A percentile compares a stretch with the other conserved stretches of the same genome.
Conservation (phyloP, 2,797 vertebrate genomes). For the Helostoma temminkii region DNA sequence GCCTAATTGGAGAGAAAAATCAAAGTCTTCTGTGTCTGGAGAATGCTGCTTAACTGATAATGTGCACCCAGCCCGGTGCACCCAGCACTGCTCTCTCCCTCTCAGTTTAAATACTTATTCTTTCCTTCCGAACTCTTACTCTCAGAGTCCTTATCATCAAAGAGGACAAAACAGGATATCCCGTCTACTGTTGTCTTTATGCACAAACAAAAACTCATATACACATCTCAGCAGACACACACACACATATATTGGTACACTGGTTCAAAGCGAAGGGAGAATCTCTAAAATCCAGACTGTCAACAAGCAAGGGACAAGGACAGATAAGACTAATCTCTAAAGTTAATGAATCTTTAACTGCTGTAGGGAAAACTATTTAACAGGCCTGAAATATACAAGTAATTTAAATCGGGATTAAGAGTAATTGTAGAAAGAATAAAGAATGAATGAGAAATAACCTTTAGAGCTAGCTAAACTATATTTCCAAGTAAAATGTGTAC, state of each 20-base stretch:
- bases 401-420: conserved; percentile 48
- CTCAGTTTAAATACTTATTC: conserved; percentile 45
- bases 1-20: conserved; percentile 80
- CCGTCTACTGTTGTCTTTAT: conserved; percentile 56
- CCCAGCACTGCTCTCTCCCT: conserved; percentile 21
- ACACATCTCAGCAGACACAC: conserved; percentile 12
- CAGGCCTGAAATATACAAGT: conserved; percentile 24
- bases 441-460: rapidly evolving
- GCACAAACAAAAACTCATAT: conserved; percentile 31
- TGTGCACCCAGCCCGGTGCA: conserved; percentile 48
- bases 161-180: conserved; percentile 78
- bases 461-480: neutral
- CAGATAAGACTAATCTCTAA: conserved; percentile 67
- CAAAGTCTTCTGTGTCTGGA: conserved; percentile 78
- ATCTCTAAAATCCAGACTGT: conserved; percentile 41
- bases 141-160: conserved; percentile 67
- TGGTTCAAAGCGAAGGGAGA: conserved; percentile 20
- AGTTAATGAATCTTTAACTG: conserved; percentile 67
- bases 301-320: conserved; percentile 48
- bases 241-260: conserved; percentile 12
- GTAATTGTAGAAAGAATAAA: conserved; percentile 33
- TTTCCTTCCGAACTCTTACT: conserved; percentile 44
- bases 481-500: neutral
- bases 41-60: conserved; percentile 76
- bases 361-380: conserved; percentile 39